Percentiles rank a stretch among this genome's conserved stretches.
phyloP scores from a whole-genome alignment of 2,888 invertebrate genomes.

The Lymantria monacha region DNA sequence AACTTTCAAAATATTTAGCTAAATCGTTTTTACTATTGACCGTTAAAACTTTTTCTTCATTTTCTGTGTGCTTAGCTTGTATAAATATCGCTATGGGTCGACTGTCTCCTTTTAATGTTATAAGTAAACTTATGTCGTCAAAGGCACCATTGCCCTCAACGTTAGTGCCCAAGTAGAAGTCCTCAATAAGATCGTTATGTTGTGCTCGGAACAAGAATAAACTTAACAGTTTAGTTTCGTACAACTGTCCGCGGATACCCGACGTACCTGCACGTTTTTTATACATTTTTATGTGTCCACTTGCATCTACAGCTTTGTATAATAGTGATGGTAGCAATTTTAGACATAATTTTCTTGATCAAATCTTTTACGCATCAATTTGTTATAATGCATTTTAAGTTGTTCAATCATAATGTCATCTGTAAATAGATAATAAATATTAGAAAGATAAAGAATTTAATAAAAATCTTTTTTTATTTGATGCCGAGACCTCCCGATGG shows the following conservation, averaged over 20 bases:
- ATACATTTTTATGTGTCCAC: conserved; percentile 1
- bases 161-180: conserved; percentile 24
- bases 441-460: too few species aligned
- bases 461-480: too few species aligned
- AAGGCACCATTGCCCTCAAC: conserved; percentile 20
- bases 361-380: too few species aligned
- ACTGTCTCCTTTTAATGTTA: neutral
- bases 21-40: conserved; percentile 11
- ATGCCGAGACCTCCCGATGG: too few species aligned
- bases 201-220: conserved; percentile 18
- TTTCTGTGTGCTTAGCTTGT: conserved; percentile 20
- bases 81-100: conserved; percentile 9
- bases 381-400: too few species aligned
- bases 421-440: too few species aligned
- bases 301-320: too few species aligned
- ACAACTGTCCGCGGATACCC: conserved; percentile 22
- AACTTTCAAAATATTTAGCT: conserved; percentile 19
- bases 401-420: too few species aligned
- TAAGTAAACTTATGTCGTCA: conserved; percentile 22
- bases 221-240: conserved; percentile 26
- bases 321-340: too few species aligned
- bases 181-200: conserved; percentile 6
- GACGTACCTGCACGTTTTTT: conserved; percentile 19
- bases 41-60: conserved; percentile 7
- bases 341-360: too few species aligned